These are phyloP conservation scores for Drosophila pallidifrons DNA, from an alignment of 1,140 invertebrate genomes.

Conservation along the genomic window DNA sequence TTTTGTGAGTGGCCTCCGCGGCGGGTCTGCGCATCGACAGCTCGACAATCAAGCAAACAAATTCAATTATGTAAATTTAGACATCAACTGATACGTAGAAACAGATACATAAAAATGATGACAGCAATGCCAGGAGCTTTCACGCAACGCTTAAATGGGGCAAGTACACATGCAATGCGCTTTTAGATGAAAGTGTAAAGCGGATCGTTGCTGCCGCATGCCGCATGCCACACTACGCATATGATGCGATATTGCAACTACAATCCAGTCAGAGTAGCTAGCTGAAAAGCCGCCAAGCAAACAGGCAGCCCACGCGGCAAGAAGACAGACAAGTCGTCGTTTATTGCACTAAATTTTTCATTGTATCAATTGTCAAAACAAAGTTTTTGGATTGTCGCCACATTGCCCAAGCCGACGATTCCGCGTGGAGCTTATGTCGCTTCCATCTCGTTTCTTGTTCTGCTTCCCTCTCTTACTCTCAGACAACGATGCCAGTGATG, in stretches of 20 bases:
- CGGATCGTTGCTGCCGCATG: constrained; percentile 50
- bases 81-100: constrained; percentile 56
- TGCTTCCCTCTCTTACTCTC: constrained; percentile 1
- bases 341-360: constrained; percentile 77
- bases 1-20: constrained; percentile 75
- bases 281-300: no score
- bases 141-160: constrained; percentile 54
- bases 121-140: constrained; percentile 46
- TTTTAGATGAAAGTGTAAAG: constrained; percentile 11
- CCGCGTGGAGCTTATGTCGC: constrained; percentile 33
- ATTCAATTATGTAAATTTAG: constrained; percentile 85
- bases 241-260: constrained; percentile 44
- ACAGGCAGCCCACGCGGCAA: constrained; percentile 32
- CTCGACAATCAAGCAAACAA: constrained; percentile 83
- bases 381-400: constrained; percentile 77
- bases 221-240: not conserved
- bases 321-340: constrained; percentile 10
- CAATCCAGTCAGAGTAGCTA: not conserved
- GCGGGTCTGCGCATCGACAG: constrained; percentile 67
- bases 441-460: not conserved
- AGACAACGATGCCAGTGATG: not conserved
- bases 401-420: constrained; percentile 49
- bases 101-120: constrained; percentile 63
- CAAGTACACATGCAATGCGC: constrained; percentile 61
- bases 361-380: constrained; percentile 83